Base-by-base conservation (phyloP, 2,797 vertebrate genomes). In the Girardinus metallicus region DNA sequence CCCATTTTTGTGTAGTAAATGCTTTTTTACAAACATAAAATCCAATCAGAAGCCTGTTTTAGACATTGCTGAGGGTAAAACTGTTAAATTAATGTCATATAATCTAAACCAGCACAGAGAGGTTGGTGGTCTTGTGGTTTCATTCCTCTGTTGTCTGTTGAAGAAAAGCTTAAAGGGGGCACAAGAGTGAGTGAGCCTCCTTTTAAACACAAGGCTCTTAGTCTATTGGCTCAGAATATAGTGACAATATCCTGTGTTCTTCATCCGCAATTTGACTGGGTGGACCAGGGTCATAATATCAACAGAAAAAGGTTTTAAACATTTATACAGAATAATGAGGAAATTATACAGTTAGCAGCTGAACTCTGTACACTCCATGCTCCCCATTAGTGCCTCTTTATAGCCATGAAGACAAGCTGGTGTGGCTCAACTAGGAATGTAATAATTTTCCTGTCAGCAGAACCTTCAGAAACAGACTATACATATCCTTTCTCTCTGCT, bases 361-460 rank as follows among this genome's bases (percentile, higher is more conserved):
- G 31, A 68, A 68, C 64, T 68, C 36, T 41, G 64, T 26, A 41
- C 64, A 68, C 64, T 39, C 64, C 34, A 43, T 26, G 74, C 44
- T 55, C 8, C 68, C 79, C 73, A 74, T 79, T 82, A 80, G 3
- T 0, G 39, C 73, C 43, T 55, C 66, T 77, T 78, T 57, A 78
- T 55, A 77, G 76, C 78, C 84, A 84, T 81, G 76, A 85, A 80
- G 73, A 80, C 18, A 39, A 81, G 71, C 74, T 72, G 71, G 57
- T 76, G 60, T 68, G 74, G 68, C 43, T 74, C 41, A 49, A 5
- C 68, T 51, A 75, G 74, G 70, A 82, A 80, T 8, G 57, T 46
- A 79, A 74, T 84, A 64, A 92, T 87, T 82, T 87, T 70, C 78
- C 82, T 79, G 88, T 86, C 89, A 83, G 80, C 83, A n/a, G 73